These are phyloP conservation scores for Neuroterus valhalla DNA, from an alignment of 1,140 invertebrate species.

Conservation along the genomic window DNA sequence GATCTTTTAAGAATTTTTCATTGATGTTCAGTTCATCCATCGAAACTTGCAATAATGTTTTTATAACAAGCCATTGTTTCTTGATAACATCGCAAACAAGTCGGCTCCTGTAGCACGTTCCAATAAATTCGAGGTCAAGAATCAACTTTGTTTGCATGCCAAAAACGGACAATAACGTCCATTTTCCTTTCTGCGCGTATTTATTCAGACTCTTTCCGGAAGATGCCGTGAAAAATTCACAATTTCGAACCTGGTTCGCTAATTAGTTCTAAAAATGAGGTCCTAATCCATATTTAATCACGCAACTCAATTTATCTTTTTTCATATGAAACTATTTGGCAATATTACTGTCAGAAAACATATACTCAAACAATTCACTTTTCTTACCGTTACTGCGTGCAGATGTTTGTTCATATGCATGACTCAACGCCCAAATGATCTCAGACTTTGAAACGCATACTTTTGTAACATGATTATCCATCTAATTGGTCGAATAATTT, in stretches of 20 bases:
- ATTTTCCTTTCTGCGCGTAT: constrained; percentile 5
- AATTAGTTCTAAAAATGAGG: constrained; percentile 5
- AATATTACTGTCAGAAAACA: constrained; percentile 13
- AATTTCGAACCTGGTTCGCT: not conserved
- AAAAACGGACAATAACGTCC: constrained; percentile 12
- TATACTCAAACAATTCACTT: not conserved
- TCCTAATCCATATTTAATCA: constrained; percentile 5
- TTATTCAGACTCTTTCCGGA: constrained; percentile 1
- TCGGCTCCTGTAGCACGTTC: not conserved
- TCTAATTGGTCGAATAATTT: not conserved
- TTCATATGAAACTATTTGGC: constrained; percentile 2
- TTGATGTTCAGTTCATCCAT: not conserved
- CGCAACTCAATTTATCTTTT: not conserved
- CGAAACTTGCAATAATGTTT: not conserved
- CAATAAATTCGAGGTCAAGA: not conserved
- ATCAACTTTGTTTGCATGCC: not conserved
- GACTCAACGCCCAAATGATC: not conserved
- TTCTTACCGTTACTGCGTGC: not conserved
- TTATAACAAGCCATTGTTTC: not conserved
- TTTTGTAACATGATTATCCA: not conserved
- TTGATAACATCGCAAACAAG: not conserved
- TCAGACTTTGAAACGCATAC: not conserved
- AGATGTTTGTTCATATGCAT: not conserved
- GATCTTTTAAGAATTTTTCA: not conserved
- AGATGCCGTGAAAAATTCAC: not conserved